Base-by-base conservation (phyloP, 2,113 vertebrate species). In the Mus musculus region DNA sequence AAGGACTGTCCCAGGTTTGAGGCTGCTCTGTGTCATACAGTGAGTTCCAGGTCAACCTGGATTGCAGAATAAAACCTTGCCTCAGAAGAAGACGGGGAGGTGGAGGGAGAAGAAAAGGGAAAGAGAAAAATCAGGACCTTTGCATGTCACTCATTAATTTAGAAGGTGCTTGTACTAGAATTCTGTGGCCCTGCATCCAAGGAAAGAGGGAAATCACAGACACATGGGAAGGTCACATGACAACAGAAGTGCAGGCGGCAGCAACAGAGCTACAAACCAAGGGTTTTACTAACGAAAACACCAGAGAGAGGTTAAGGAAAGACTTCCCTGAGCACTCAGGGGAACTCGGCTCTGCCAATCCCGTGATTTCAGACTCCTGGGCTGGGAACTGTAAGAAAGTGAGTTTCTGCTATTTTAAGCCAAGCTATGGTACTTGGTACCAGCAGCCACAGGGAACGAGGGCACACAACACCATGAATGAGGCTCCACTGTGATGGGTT, bases 261-360 rank as follows among this genome's bases (percentile, higher is more conserved):
- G 14, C 22, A 49, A 84, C 17, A 63, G 9, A 46, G 65, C 46
- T 26, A 73, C 5, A 30, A 73, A 71, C 30, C 65, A 16, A 36
- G 24, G 85, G 6, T 59, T 56, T 52, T 33, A 24, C 19, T 81
- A 46, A 36, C 11, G 22, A 56, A 17, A 5, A 80, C 13, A 54
- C 59, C 7, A n/a, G 17, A 73, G 42, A 30, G 61, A 52, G 19
- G 56, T 11, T 11, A 14, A 80, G 88, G 30, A 26, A 36, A 63
- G 73, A 22, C 69, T 46, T 87, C 61, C 65, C 7, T 3, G 46
- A 94, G 39, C 0, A 22, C 19, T 76, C 81, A 28, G n/a, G 46
- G 81, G 1, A 77, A 28, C 56, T 1, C 0, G 0, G 17, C 42
- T 39, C 28, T 54, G 33, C 33, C 10, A 4, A 52, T 30, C 63